These are phyloP conservation scores for Drosophila suzukii DNA, from an alignment of 1,140 invertebrate genomes.

Conservation along the genomic window DNA sequence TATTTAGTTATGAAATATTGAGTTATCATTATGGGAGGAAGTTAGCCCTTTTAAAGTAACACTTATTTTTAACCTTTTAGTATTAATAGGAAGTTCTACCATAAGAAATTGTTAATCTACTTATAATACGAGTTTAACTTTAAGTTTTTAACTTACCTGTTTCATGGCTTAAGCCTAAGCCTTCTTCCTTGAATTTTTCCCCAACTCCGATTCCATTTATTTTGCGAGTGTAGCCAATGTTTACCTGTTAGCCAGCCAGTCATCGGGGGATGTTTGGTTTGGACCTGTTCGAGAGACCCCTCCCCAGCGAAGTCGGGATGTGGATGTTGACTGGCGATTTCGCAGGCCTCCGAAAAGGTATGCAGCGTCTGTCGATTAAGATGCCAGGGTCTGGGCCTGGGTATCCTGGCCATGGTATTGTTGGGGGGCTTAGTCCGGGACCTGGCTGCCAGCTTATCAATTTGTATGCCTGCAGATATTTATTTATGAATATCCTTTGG, in stretches of 20 bases:
- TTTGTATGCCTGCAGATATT: conserved; percentile 82
- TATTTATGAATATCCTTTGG: conserved; percentile 81
- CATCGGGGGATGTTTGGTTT: conserved; percentile 51
- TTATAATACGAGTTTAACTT: too few relatives aligned
- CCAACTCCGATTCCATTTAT: background rate
- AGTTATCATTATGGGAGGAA: too few relatives aligned
- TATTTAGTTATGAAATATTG: too few relatives aligned
- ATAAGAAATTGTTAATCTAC: too few relatives aligned
- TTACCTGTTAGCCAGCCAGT: conserved; percentile 58
- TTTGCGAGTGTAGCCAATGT: conserved; percentile 53
- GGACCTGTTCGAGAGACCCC: conserved; percentile 6
- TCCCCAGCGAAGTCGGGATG: conserved; percentile 19
- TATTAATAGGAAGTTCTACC: too few relatives aligned
- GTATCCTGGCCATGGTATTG: background rate
- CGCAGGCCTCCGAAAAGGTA: conserved; percentile 71
- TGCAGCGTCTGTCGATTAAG: conserved; percentile 76
- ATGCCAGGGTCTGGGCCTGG: conserved; percentile 57
- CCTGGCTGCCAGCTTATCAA: conserved; percentile 74
- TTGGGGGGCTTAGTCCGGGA: conserved; percentile 42
- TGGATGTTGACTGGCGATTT: conserved; percentile 48
- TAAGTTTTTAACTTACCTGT: too few relatives aligned
- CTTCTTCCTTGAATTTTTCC: too few relatives aligned
- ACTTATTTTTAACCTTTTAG: too few relatives aligned
- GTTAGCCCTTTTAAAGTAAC: too few relatives aligned
- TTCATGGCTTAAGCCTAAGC: background rate